Evolutionary conservation across 2,113 vertebrate species (phyloP).

Genomic region (Ramphastos sulfuratus): DNA sequence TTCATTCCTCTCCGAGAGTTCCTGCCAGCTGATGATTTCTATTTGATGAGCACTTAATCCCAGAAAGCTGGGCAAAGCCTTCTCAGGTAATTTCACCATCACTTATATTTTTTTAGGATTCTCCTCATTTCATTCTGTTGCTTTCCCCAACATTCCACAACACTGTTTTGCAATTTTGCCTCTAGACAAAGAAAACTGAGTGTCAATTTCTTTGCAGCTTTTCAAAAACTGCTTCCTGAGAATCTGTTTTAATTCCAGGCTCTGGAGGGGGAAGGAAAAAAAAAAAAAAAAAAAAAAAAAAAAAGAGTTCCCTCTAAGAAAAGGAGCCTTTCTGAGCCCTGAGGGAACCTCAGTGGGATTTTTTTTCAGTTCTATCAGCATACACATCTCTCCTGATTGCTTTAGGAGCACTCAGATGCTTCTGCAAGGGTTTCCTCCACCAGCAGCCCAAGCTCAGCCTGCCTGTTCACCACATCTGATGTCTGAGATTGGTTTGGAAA

Average conservation of each 20-base stretch:
- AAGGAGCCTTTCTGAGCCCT: neutral
- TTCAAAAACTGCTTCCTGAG: fast-evolving
- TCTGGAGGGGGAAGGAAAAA: too few relatives aligned
- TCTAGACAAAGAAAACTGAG: neutral
- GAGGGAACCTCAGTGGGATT: neutral
- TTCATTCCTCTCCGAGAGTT: neutral
- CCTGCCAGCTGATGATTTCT: neutral
- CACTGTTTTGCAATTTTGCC: neutral
- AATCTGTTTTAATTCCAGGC: neutral
- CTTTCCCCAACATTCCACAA: neutral
- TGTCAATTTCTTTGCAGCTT: neutral
- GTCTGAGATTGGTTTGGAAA: neutral
- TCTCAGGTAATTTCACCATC: neutral
- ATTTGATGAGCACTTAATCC: neutral
- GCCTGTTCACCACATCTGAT: neutral
- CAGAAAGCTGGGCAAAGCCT: neutral
- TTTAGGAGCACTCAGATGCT: neutral
- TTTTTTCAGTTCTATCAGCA: neutral
- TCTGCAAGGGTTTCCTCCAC: neutral
- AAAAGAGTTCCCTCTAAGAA: neutral
- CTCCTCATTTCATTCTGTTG: neutral
- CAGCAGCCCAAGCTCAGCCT: neutral
- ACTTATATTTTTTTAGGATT: neutral
- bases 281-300: neutral
- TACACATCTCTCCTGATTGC: neutral